These are phyloP conservation scores for Chymomyza costata DNA, from an alignment of 1,140 invertebrate genomes.

Conservation along the genomic window DNA sequence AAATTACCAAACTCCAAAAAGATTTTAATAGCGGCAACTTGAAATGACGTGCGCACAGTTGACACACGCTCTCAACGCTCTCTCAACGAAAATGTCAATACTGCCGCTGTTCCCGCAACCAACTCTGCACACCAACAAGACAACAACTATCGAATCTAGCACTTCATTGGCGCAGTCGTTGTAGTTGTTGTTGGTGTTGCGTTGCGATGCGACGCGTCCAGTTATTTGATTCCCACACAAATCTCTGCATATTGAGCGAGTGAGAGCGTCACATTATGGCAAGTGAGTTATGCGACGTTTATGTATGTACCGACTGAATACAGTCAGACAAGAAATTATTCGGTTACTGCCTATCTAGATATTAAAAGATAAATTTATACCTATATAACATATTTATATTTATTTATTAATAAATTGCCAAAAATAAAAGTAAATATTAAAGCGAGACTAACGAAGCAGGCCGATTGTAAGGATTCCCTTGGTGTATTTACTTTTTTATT, in stretches of 20 bases:
- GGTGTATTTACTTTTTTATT: too few relatives aligned
- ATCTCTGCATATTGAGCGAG: conserved; percentile 55
- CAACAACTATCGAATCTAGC: conserved; percentile 50
- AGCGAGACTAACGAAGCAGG: too few relatives aligned
- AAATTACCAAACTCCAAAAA: conserved; percentile 36
- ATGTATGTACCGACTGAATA: too few relatives aligned
- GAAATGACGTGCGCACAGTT: conserved; percentile 41
- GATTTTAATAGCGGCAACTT: conserved; percentile 46
- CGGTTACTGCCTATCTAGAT: too few relatives aligned
- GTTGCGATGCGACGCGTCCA: conserved; percentile 45
- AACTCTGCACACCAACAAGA: conserved; percentile 7
- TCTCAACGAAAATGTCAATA: conserved; percentile 14
- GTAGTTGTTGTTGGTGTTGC: conserved; percentile 5
- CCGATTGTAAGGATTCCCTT: too few relatives aligned
- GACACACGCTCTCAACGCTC: conserved; percentile 24
- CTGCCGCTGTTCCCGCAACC: conserved; percentile 25
- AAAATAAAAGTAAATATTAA: too few relatives aligned
- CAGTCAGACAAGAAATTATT: neutral
- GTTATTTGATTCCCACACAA: conserved; percentile 71
- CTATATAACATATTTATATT: too few relatives aligned
- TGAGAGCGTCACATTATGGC: conserved; percentile 42
- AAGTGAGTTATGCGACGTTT: conserved; percentile 57
- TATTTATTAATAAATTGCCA: too few relatives aligned
- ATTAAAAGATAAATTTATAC: too few relatives aligned
- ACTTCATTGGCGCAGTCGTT: conserved; percentile 59